These are phyloP conservation scores for Agrotis segetum DNA, from an alignment of 2,888 invertebrate genomes.

Conservation along the genomic window DNA sequence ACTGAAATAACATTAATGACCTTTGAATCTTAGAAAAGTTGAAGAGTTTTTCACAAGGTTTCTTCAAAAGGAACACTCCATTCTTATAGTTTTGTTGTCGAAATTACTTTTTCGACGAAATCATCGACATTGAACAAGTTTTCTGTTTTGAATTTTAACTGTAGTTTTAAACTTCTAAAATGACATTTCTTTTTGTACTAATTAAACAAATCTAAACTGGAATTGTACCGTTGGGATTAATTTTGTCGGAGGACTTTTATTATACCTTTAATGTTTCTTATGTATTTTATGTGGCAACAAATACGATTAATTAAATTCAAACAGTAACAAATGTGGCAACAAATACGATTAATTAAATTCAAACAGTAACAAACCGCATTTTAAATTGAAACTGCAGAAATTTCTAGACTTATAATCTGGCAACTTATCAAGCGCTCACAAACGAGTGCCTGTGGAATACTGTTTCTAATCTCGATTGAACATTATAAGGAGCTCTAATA, in stretches of 20 bases:
- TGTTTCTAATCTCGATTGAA: conserved; percentile 54
- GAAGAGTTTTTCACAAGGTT: conserved; percentile 29
- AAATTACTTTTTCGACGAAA: conserved; percentile 34
- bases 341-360: conserved; percentile 6
- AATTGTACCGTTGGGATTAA: conserved; percentile 26
- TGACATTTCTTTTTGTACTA: conserved; percentile 20
- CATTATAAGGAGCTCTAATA: conserved; percentile 49
- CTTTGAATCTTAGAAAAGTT: conserved; percentile 36
- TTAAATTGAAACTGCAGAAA: conserved; percentile 35
- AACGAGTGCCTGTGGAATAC: conserved; percentile 30
- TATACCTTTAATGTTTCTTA: background rate
- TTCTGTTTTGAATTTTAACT: conserved; percentile 6
- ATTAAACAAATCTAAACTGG: conserved; percentile 19
- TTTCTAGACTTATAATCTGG: conserved; percentile 32
- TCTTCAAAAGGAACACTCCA: conserved; percentile 11
- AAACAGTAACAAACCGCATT: conserved; percentile 10
- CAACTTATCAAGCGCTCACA: conserved; percentile 26
- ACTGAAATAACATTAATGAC: conserved; percentile 38
- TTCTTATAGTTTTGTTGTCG: conserved; percentile 10
- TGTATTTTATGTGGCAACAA: background rate
- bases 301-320: conserved; percentile 11
- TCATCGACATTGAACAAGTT: conserved; percentile 1
- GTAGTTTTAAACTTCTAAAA: conserved; percentile 17
- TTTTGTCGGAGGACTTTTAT: conserved; percentile 13
- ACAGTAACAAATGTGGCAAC: conserved; percentile 11